phyloP scores from a whole-genome alignment of 1,140 invertebrate species.

The Drosophila azteca region DNA sequence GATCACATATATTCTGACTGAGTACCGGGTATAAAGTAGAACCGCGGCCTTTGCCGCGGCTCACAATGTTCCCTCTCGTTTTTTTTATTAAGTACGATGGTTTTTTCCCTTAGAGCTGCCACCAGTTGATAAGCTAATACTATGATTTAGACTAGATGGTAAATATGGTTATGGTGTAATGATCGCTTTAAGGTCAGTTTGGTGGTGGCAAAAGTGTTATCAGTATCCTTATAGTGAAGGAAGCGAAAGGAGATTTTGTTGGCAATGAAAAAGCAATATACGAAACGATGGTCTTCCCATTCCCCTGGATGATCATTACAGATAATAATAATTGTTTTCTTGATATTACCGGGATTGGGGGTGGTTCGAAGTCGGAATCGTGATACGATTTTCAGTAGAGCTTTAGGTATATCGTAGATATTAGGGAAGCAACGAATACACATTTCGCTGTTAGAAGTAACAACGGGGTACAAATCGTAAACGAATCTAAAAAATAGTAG shows the following conservation, averaged over 20 bases:
- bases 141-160: neutral
- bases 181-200: slow-evolving; percentile 11
- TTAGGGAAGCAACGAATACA: slow-evolving; percentile 69
- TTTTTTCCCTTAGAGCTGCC: slow-evolving; percentile 10
- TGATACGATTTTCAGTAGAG: slow-evolving; percentile 65
- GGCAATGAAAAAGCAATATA: slow-evolving; percentile 5
- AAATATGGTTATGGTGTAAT: slow-evolving; percentile 6
- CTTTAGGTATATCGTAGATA: slow-evolving; percentile 75
- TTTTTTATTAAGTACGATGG: slow-evolving; percentile 34
- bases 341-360: slow-evolving; percentile 54
- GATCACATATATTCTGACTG: no score
- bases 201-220: slow-evolving; percentile 22
- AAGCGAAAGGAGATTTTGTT: slow-evolving; percentile 4
- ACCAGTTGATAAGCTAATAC: slow-evolving; percentile 23
- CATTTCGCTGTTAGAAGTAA: slow-evolving; percentile 78
- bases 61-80: no score
- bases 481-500: slow-evolving; percentile 74
- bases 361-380: slow-evolving; percentile 20
- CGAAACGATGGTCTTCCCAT: slow-evolving; percentile 6
- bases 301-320: neutral
- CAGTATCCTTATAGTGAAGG: slow-evolving; percentile 3
- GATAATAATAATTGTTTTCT: slow-evolving; percentile 31
- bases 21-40: no score
- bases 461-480: slow-evolving; percentile 67
- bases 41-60: no score